phyloP scores from a whole-genome alignment of 2,888 invertebrate species.

The Pherbina coryleti region DNA sequence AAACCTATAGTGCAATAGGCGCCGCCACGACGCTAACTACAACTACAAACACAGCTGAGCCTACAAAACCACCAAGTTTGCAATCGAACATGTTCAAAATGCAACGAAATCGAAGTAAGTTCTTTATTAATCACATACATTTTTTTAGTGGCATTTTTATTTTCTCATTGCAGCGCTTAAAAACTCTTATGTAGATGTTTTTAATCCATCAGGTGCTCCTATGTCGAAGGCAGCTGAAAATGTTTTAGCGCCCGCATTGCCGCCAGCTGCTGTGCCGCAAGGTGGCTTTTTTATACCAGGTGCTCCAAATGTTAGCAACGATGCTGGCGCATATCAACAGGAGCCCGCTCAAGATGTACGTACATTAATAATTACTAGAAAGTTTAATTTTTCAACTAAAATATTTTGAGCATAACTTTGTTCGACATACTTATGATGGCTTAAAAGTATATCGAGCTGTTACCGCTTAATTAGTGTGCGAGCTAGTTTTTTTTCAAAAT shows the following conservation, averaged over 20 bases:
- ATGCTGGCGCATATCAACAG: constrained; percentile 49
- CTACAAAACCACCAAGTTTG: constrained; percentile 63
- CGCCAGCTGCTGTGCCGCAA: constrained; percentile 65
- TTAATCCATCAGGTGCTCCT: constrained; percentile 78
- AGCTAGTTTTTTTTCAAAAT: too few relatives aligned
- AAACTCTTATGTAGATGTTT: constrained; percentile 90
- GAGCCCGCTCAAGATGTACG: constrained; percentile 45
- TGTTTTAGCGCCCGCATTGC: constrained; percentile 67
- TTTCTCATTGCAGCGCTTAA: constrained; percentile 76
- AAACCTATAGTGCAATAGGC: constrained; percentile 30
- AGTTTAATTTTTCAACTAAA: too few relatives aligned
- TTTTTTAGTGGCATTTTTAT: neutral
- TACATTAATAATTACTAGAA: neutral
- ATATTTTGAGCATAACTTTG: too few relatives aligned
- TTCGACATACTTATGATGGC: too few relatives aligned
- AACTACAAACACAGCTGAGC: constrained; percentile 46
- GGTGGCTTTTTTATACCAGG: constrained; percentile 67
- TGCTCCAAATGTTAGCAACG: constrained; percentile 39
- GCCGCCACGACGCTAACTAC: constrained; percentile 40
- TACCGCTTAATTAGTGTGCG: too few relatives aligned
- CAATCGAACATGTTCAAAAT: constrained; percentile 83
- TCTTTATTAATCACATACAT: neutral
- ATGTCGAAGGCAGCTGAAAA: constrained; percentile 63
- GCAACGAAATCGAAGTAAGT: constrained; percentile 82
- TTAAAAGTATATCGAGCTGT: too few relatives aligned